Percentiles rank a stretch among this genome's conserved stretches.
These are phyloP conservation scores for Drosophila leonis DNA, from an alignment of 2,888 invertebrate genomes.

Conservation along the genomic window DNA sequence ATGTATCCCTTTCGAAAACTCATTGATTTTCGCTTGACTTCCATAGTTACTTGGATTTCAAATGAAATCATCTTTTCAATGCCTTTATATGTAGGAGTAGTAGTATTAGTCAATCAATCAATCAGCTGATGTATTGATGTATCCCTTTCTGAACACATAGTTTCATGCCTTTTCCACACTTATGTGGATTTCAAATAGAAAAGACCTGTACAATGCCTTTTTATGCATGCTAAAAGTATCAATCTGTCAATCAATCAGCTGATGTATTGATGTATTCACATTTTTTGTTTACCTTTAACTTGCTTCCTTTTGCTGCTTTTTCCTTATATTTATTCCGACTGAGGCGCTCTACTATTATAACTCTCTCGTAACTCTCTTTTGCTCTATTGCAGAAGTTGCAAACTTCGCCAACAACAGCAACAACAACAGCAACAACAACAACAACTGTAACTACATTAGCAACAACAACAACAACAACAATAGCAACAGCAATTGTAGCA, in stretches of 20 bases:
- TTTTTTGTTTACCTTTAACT: neutral
- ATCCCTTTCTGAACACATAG: neutral
- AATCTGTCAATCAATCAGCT: neutral
- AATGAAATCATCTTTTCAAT: no score
- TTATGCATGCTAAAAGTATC: neutral
- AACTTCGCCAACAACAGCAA: slow-evolving; percentile 79
- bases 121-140: neutral
- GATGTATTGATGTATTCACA: neutral
- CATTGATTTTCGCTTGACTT: no score
- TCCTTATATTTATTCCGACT: slow-evolving; percentile 2
- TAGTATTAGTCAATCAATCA: neutral
- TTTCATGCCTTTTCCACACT: neutral
- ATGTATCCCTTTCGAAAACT: neutral
- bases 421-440: slow-evolving; percentile 48
- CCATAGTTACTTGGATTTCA: no score
- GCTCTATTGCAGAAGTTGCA: slow-evolving; percentile 84
- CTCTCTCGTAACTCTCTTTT: slow-evolving; percentile 78
- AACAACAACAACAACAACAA: slow-evolving; percentile 65
- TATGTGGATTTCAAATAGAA: neutral
- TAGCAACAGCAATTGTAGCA: slow-evolving; percentile 22
- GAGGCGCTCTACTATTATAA: slow-evolving; percentile 70
- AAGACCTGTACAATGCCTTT: no score
- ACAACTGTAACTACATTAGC: slow-evolving; percentile 46
- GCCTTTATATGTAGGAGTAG: neutral
- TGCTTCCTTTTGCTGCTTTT: slow-evolving; percentile 6